Evolutionary conservation across 1,140 invertebrate species (phyloP), one percentile per base, ranked within the genome.

Genomic region (Pectinophora gossypiella): DNA sequence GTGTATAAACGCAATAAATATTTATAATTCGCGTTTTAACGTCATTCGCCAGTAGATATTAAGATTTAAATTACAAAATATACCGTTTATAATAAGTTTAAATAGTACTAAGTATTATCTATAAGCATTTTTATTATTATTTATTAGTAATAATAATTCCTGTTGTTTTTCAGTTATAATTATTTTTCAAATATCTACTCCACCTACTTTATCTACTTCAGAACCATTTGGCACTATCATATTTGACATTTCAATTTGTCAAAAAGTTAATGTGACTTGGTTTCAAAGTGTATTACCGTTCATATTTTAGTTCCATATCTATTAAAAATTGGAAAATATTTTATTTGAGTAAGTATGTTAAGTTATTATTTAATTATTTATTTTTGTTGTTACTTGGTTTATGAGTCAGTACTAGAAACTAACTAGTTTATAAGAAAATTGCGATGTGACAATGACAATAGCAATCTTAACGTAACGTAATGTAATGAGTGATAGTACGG

Each of bases 391-490:
- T 18, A 35, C 15, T 35, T 32, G 4, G 4, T 10, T 40, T 40
- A 38, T 6, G 4, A 38, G 10, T 38, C 4, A 40, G 10, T 13
- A 40, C 10, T 44, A 19, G 1, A 3, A 20, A 2, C 12, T 20
- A 44, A 15, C 16, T 44, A 20, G 20, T 5, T 7, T 20, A 48
- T 56, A 56, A 21, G 48, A 51, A 56, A 61, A 61, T 38, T 2
- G 36, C 64, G 64, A 66, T 59, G 76, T 79, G 72, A 74, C 74
- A 48, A 79, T 79, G 78, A 82, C 76, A 79, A 79, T 82, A 77
- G 54, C 50, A 73, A 65, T n/a, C n/a, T n/a, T n/a, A 19, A n/a
- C n/a, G n/a, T n/a, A n/a, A n/a, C 35, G 64, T 77, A 77, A 68
- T 19, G 7, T 48, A 48, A 27, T 27, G 5, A 27, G 23, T 6